Evolutionary conservation across 2,113 vertebrate species (phyloP), one percentile per base, ranked within the genome.

Genomic region (Amazona guildingii): DNA sequence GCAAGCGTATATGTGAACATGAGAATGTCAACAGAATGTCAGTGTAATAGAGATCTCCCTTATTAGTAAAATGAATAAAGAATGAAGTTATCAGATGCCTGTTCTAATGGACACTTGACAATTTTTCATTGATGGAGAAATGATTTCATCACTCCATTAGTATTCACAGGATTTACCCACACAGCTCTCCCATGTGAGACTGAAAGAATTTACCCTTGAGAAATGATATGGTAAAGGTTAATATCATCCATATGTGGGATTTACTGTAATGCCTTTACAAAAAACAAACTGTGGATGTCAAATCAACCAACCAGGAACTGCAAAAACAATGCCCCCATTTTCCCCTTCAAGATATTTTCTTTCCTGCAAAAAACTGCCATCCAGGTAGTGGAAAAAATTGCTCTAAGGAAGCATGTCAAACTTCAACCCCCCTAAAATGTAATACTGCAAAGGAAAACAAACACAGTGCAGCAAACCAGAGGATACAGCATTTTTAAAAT

Each of bases 281-380:
- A 81, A 74, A 74, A 72, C 54, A 37, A 91, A 51, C 67, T 29
- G n/a, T 39, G 66, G 70, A 48, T 27, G 48, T n/a, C 52, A 63
- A 52, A 29, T 41, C n/a, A 64, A 20, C 67, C 92, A 86, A 17
- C 13, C 70, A 97, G n/a, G 27, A 70, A 88, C 48, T 64, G 44
- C 27, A 77, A 59, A 86, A 67, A 83, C 52, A 89, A 35, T 24
- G 12, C 24, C 49, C 78, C 5, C 0, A 11, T 69, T 77, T 84
- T 95, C 44, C 15, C 48, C 57, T 90, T 73, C 68, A 37, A 81
- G 85, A 14, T 70, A 15, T 77, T 85, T 74, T 14, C 7, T 92
- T 93, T 61, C 28, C 49, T 17, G 14, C 7, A 55, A 74, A 31
- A 80, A 80, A 37, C 7, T 51, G 12, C 33, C 18, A 33, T 41